These are phyloP conservation scores for Anticlea derivata DNA, from an alignment of 2,888 invertebrate genomes.

Conservation along the genomic window DNA sequence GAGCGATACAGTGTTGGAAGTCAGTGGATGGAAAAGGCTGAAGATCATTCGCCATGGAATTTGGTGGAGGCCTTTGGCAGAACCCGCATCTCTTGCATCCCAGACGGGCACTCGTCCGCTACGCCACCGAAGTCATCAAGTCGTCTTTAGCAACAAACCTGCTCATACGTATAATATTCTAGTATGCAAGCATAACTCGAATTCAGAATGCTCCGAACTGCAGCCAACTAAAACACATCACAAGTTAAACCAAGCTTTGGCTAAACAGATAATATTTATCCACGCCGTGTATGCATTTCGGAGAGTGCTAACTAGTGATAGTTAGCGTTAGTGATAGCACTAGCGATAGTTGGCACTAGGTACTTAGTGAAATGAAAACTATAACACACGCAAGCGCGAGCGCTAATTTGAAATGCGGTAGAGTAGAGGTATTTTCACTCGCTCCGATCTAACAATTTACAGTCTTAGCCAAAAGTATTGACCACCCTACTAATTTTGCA, in stretches of 20 bases:
- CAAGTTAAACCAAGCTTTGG: slow-evolving; percentile 23
- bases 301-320: slow-evolving; percentile 25
- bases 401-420: slow-evolving; percentile 47
- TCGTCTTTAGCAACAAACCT: too few relatives aligned
- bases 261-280: slow-evolving; percentile 25
- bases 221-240: slow-evolving; percentile 16
- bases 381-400: slow-evolving; percentile 49
- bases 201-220: slow-evolving; percentile 1
- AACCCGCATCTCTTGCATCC: too few relatives aligned
- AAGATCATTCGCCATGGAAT: too few relatives aligned
- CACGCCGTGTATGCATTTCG: slow-evolving; percentile 19
- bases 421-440: slow-evolving; percentile 7
- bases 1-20: too few relatives aligned
- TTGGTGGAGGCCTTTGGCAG: too few relatives aligned
- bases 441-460: not conserved
- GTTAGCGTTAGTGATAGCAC: slow-evolving; percentile 8
- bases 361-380: slow-evolving; percentile 69
- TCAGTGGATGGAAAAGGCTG: too few relatives aligned
- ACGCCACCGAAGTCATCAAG: too few relatives aligned
- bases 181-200: not conserved
- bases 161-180: not conserved
- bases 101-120: too few relatives aligned
- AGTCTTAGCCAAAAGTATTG: too few relatives aligned
- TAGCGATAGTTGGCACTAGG: slow-evolving; percentile 9
- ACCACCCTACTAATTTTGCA: too few relatives aligned